These are phyloP conservation scores for Trichomycterus rosablanca DNA, from an alignment of 2,113 vertebrate genomes.

Conservation along the genomic window DNA sequence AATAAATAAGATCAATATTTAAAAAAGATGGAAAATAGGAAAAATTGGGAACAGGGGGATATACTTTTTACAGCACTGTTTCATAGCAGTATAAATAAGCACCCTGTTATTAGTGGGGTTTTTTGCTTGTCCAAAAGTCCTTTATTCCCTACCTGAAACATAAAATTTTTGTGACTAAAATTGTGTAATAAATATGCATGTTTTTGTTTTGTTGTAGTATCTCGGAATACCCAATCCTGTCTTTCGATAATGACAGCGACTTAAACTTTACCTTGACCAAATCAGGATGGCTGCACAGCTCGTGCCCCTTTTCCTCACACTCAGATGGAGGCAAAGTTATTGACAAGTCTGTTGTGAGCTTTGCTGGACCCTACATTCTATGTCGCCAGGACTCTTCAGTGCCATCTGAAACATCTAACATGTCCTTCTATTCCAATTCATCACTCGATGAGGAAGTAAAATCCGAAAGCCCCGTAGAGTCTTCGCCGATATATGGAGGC, in stretches of 20 bases:
- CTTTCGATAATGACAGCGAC: background rate
- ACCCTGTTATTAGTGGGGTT: no score
- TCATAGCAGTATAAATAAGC: no score
- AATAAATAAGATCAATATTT: no score
- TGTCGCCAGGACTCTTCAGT: slow-evolving; percentile 28
- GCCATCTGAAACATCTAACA: background rate
- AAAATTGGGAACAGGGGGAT: no score
- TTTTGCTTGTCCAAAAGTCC: no score
- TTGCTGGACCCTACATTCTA: slow-evolving; percentile 38
- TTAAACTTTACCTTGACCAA: background rate
- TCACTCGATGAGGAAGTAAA: background rate
- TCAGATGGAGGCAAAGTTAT: background rate
- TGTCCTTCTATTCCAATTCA: background rate
- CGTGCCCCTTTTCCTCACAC: background rate
- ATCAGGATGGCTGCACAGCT: background rate
- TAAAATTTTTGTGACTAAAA: no score
- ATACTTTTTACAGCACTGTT: no score
- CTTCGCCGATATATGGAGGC: slow-evolving; percentile 10
- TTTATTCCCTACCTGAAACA: no score
- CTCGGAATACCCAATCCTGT: slow-evolving; percentile 6
- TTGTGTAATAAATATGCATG: no score
- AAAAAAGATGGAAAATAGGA: no score
- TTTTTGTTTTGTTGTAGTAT: slow-evolving; percentile 11
- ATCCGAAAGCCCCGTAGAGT: background rate
- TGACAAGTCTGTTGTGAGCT: slow-evolving; percentile 35